These are phyloP conservation scores for Tanypteryx hageni DNA, from an alignment of 2,888 invertebrate species.

Conservation along the genomic window DNA sequence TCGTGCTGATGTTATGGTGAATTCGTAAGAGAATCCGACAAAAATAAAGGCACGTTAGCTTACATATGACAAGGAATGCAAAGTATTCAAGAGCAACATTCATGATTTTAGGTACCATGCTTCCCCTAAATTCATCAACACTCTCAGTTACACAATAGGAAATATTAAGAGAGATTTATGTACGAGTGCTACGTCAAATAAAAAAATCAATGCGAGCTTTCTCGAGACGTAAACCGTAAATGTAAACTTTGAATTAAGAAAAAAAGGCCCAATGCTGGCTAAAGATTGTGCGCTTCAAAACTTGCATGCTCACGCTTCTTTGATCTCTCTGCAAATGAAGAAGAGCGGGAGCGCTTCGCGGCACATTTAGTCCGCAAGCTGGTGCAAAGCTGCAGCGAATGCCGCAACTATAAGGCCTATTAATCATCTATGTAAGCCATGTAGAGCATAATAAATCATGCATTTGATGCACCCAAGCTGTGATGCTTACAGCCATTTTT, in stretches of 20 bases:
- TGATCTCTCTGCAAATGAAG: neutral
- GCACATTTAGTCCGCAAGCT: conserved; percentile 26
- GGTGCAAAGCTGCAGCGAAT: conserved; percentile 58
- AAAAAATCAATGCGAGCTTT: neutral
- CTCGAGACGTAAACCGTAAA: neutral
- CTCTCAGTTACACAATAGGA: neutral
- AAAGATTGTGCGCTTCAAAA: neutral
- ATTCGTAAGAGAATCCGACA: neutral
- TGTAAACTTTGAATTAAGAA: neutral
- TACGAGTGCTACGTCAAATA: neutral
- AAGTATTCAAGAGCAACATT: neutral
- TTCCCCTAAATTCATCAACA: neutral
- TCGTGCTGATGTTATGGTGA: conserved; percentile 16
- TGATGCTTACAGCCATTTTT: conserved; percentile 39
- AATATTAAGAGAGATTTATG: neutral
- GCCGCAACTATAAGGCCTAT: conserved; percentile 53
- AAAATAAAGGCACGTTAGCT: neutral
- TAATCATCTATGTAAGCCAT: conserved; percentile 17
- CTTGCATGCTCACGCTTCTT: conserved; percentile 49
- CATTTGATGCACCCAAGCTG: conserved; percentile 52
- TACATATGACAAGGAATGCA: neutral
- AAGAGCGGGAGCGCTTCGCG: conserved; percentile 6
- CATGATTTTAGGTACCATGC: conserved; percentile 2
- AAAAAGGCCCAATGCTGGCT: conserved; percentile 39
- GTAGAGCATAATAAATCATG: conserved; percentile 36